phyloP scores from a whole-genome alignment of 1,140 invertebrate species.

The Heliconius congener region DNA sequence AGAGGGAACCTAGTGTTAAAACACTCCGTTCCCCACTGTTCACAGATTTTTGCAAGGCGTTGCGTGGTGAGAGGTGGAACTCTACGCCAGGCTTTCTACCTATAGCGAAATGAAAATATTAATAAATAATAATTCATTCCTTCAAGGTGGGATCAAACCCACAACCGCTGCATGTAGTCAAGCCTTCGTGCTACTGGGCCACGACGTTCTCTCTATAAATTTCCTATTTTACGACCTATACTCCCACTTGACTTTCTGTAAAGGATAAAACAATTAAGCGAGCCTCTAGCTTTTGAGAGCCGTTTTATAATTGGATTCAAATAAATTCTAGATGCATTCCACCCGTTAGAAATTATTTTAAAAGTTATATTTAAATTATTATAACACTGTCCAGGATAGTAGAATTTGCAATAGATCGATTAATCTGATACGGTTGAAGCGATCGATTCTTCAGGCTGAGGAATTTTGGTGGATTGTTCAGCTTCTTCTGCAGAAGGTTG shows the following conservation, averaged over 20 bases:
- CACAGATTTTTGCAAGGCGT: too few species aligned
- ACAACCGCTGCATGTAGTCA: too few species aligned
- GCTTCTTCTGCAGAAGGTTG: constrained; percentile 36
- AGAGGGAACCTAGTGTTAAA: too few species aligned
- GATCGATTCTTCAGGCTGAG: constrained; percentile 32
- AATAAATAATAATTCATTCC: too few species aligned
- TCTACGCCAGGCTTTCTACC: too few species aligned
- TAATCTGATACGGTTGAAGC: constrained; percentile 41
- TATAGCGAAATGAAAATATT: too few species aligned
- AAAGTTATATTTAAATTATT: constrained; percentile 23
- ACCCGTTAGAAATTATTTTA: neutral
- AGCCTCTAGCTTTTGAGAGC: neutral
- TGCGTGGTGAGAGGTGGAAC: too few species aligned
- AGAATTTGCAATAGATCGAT: constrained; percentile 17
- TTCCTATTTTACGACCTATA: neutral
- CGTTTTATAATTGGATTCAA: neutral
- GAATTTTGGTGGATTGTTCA: constrained; percentile 29
- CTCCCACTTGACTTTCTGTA: neutral
- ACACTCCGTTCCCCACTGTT: too few species aligned
- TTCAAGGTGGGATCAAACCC: too few species aligned
- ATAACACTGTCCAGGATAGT: constrained; percentile 23
- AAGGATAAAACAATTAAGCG: neutral
- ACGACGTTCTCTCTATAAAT: too few species aligned
- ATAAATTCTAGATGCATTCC: neutral
- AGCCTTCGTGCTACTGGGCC: too few species aligned